Percentiles rank a stretch among this genome's conserved stretches.
Evolutionary conservation across 2,797 vertebrate genomes (phyloP).

Genomic region (Platalea minor): DNA sequence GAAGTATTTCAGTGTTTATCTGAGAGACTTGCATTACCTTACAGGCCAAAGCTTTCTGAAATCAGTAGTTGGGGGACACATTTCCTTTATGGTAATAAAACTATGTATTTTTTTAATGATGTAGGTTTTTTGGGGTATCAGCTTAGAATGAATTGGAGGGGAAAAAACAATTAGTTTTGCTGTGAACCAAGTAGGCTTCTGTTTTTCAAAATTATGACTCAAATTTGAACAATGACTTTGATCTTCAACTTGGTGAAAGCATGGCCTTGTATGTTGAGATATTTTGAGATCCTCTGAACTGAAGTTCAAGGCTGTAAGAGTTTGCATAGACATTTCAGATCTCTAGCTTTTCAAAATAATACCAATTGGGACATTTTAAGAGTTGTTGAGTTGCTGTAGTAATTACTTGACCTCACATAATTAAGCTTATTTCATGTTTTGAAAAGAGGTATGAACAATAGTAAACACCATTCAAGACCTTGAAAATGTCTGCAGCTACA

Average conservation of each 20-base stretch:
- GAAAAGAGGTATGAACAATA: slow-evolving; percentile 52
- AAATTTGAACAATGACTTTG: slow-evolving; percentile 35
- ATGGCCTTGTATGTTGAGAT: slow-evolving; percentile 3
- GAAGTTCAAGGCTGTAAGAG: slow-evolving; percentile 12
- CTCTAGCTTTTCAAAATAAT: slow-evolving; percentile 52
- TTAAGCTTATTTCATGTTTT: slow-evolving; percentile 50
- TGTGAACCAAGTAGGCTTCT: not conserved
- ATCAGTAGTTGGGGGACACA: not conserved
- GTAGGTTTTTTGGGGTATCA: not conserved
- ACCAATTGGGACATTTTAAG: slow-evolving; percentile 36
- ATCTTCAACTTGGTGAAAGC: slow-evolving; percentile 47
- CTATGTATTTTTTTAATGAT: not conserved
- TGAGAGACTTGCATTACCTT: not conserved
- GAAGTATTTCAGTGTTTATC: not conserved
- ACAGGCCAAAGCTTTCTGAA: not conserved
- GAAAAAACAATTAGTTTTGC: not conserved
- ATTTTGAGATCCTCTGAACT: slow-evolving; percentile 45
- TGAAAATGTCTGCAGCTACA: slow-evolving; percentile 42
- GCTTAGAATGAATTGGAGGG: not conserved
- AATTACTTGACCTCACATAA: slow-evolving; percentile 60
- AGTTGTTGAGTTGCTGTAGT: slow-evolving; percentile 58
- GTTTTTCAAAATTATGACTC: slow-evolving; percentile 23
- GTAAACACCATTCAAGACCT: slow-evolving; percentile 44
- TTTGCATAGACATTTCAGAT: slow-evolving; percentile 30
- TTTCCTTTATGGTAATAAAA: not conserved